Conservation (phyloP, 2,888 invertebrate species). For the Plutella xylostella region DNA sequence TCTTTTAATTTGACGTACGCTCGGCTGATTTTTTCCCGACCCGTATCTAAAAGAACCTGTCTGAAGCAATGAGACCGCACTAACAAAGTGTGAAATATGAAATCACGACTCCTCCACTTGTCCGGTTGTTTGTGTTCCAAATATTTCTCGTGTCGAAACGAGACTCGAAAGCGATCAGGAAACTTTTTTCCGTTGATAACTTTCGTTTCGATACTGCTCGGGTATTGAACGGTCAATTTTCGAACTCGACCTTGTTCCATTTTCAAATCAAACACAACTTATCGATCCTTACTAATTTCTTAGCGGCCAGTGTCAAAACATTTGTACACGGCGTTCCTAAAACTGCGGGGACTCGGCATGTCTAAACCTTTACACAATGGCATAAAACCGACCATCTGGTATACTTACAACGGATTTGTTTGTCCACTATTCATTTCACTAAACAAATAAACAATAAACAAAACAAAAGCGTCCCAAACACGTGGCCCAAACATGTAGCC, state of each 20-base stretch:
- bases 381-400: slow-evolving; percentile 38
- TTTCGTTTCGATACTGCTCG: slow-evolving; percentile 22
- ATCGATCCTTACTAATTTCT: background rate
- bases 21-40: slow-evolving; percentile 24
- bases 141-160: slow-evolving; percentile 59
- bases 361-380: background rate
- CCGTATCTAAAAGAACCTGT: slow-evolving; percentile 50
- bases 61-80: slow-evolving; percentile 29
- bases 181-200: background rate
- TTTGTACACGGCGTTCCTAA: background rate
- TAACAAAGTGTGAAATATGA: slow-evolving; percentile 67
- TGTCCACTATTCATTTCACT: slow-evolving; percentile 21
- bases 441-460: slow-evolving; percentile 26
- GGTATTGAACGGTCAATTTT: slow-evolving; percentile 32
- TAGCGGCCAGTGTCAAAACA: background rate
- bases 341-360: background rate
- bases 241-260: slow-evolving; percentile 40
- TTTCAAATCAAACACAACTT: slow-evolving; percentile 19
- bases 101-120: slow-evolving; percentile 64
- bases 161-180: slow-evolving; percentile 35
- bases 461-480: slow-evolving; percentile 32
- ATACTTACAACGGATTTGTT: slow-evolving; percentile 26
- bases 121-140: slow-evolving; percentile 60
- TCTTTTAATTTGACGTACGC: slow-evolving; percentile 51
- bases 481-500: slow-evolving; percentile 41